These are phyloP conservation scores for Lamellibrachia satsuma DNA, from an alignment of 2,888 invertebrate species.

Conservation along the genomic window DNA sequence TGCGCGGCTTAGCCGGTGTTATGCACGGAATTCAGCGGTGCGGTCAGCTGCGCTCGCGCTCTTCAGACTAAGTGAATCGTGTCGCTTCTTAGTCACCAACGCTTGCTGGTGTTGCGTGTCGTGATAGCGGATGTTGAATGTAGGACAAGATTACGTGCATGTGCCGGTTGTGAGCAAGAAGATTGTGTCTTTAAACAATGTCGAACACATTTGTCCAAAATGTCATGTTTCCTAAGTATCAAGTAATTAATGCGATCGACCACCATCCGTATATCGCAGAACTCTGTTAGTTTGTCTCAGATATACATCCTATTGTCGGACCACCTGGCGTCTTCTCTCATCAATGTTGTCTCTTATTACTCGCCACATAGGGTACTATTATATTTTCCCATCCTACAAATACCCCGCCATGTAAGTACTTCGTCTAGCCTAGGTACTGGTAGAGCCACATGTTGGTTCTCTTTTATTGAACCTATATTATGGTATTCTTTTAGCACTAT, in stretches of 20 bases:
- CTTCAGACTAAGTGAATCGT: background rate
- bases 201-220: background rate
- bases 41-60: background rate
- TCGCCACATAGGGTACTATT: too few relatives aligned
- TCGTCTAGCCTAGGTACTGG: too few relatives aligned
- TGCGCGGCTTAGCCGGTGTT: background rate
- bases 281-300: too few relatives aligned
- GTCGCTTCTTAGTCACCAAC: background rate
- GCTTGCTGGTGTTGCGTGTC: background rate
- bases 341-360: too few relatives aligned
- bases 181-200: too few relatives aligned
- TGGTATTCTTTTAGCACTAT: too few relatives aligned
- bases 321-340: too few relatives aligned
- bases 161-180: background rate
- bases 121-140: background rate
- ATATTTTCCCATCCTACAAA: too few relatives aligned
- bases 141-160: background rate
- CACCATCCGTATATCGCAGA: background rate
- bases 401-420: too few relatives aligned
- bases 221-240: background rate
- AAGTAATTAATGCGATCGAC: background rate
- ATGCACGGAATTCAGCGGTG: background rate
- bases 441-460: too few relatives aligned
- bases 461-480: too few relatives aligned
- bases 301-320: too few relatives aligned